Conservation (phyloP, 2,888 invertebrate genomes). For the Nemurella pictetii region DNA sequence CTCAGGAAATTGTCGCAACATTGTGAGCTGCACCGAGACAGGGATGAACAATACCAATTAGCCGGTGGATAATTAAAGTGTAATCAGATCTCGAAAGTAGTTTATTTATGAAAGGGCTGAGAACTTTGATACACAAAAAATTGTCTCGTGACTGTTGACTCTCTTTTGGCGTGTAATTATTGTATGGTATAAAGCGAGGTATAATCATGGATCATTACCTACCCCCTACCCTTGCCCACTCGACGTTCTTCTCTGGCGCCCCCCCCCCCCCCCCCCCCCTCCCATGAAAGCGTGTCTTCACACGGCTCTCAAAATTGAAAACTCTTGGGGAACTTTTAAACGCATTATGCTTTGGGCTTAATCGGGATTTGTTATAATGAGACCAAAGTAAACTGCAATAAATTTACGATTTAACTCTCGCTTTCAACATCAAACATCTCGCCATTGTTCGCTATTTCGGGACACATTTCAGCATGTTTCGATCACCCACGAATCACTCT, state of each 20-base stretch:
- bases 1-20: background rate
- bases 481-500: background rate
- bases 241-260: background rate
- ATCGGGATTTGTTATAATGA: background rate
- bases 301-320: background rate
- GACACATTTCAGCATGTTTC: background rate
- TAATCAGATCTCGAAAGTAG: slow-evolving; percentile 4
- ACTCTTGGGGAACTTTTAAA: background rate
- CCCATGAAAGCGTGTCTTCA: background rate
- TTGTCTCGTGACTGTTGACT: background rate
- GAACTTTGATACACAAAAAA: background rate
- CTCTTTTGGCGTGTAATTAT: slow-evolving; percentile 7
- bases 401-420: background rate
- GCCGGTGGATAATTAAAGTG: background rate
- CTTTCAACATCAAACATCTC: background rate
- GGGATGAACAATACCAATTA: background rate
- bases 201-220: background rate
- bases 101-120: slow-evolving; percentile 5
- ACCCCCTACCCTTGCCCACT: background rate
- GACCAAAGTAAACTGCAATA: background rate
- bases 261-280: background rate
- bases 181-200: background rate
- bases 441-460: background rate
- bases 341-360: background rate
- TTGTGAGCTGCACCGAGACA: background rate